Percentiles rank a stretch among this genome's conserved stretches.
Evolutionary conservation across 2,888 invertebrate species (phyloP).

Genomic region (Pyrgus malvae): DNA sequence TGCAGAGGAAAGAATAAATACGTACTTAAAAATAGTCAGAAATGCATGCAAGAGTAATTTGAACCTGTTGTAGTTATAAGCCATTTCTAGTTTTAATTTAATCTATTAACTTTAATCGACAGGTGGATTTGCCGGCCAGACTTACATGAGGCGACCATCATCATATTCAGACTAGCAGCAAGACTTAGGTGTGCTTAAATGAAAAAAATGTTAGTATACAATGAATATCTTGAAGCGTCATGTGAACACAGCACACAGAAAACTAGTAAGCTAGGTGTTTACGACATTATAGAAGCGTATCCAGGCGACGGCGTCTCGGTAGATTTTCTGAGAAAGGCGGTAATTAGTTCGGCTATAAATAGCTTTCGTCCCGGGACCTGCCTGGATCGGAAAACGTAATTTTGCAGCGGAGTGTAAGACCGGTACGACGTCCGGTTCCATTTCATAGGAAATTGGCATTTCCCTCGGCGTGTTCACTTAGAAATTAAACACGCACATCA

Average conservation of each 20-base stretch:
- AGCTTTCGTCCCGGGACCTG: neutral
- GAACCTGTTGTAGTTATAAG: too few species aligned
- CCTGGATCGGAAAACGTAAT: neutral
- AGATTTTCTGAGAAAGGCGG: conserved; percentile 3
- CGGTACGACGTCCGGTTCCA: conserved; percentile 40
- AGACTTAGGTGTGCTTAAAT: neutral
- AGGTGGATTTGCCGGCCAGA: too few species aligned
- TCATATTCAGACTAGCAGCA: neutral
- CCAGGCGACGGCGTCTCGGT: conserved; percentile 1
- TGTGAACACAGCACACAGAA: conserved; percentile 10
- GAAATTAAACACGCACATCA: conserved; percentile 10
- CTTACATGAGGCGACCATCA: too few species aligned
- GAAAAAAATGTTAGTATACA: neutral
- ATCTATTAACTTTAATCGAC: too few species aligned
- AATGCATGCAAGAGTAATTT: too few species aligned
- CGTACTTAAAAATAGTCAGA: too few species aligned
- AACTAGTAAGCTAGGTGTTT: conserved; percentile 15
- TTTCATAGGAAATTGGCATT: conserved; percentile 53
- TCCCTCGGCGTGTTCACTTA: conserved; percentile 32
- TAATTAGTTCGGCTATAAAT: conserved; percentile 16
- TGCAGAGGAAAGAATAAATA: too few species aligned
- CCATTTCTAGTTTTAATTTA: too few species aligned
- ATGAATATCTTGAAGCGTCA: neutral
- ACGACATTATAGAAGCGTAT: conserved; percentile 18
- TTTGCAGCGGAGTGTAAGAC: neutral